phyloP scores from a whole-genome alignment of 2,888 invertebrate species.

The Creontiades dilutus region DNA sequence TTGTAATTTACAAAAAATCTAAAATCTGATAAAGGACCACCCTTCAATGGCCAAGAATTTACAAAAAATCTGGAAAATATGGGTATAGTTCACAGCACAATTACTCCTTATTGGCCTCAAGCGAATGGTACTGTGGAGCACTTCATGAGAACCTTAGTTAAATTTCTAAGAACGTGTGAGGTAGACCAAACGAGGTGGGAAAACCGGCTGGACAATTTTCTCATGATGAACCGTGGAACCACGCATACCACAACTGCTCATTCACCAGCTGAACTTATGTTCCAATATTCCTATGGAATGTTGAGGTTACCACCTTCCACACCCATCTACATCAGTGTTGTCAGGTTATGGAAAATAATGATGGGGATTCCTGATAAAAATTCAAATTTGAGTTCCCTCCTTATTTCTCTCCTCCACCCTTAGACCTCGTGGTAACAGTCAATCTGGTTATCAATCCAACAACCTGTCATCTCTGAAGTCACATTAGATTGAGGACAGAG shows the following conservation, averaged over 20 bases:
- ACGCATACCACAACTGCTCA: neutral
- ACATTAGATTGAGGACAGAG: too few relatives aligned
- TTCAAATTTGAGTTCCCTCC: too few relatives aligned
- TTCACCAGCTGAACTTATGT: neutral
- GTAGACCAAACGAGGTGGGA: neutral
- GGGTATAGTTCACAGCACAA: neutral
- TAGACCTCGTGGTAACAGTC: too few relatives aligned
- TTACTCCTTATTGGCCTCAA: slow-evolving; percentile 22
- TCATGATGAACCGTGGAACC: slow-evolving; percentile 6
- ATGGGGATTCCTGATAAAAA: too few relatives aligned
- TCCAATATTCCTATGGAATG: slow-evolving; percentile 34
- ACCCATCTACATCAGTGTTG: too few relatives aligned
- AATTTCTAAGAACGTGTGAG: slow-evolving; percentile 17
- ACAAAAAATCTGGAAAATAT: neutral
- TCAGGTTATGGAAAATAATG: too few relatives aligned
- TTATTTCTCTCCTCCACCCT: too few relatives aligned
- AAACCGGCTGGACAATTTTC: neutral
- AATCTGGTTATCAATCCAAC: too few relatives aligned
- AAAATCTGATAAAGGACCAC: neutral
- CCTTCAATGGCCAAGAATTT: neutral
- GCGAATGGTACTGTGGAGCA: neutral
- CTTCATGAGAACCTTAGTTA: slow-evolving; percentile 1
- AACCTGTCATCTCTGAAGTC: too few relatives aligned
- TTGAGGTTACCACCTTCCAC: too few relatives aligned
- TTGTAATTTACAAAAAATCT: too few relatives aligned